Percentiles rank a stretch among this genome's conserved stretches.
phyloP scores from a whole-genome alignment of 2,888 invertebrate genomes.

The Operophtera brumata region DNA sequence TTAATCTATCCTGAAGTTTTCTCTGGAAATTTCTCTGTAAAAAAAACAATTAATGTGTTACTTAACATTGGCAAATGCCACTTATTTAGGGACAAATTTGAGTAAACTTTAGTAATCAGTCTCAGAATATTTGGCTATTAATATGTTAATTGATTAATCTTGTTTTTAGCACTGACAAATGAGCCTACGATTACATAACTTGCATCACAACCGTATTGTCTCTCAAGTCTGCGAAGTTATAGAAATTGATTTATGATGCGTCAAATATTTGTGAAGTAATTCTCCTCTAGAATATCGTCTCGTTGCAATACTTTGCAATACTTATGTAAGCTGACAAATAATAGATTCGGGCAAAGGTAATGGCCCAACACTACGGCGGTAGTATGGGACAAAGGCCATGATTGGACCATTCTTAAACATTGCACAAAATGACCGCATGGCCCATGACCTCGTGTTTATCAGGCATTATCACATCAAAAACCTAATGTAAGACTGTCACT shows the following conservation, averaged over 20 bases:
- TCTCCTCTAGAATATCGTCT: constrained; percentile 27
- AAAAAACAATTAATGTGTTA: too few species aligned
- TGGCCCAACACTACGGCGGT: constrained; percentile 7
- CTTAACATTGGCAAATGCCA: too few species aligned
- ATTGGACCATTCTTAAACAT: constrained; percentile 20
- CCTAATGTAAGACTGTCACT: background rate
- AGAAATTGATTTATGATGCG: constrained; percentile 36
- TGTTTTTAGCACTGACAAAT: background rate
- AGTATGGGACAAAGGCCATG: constrained; percentile 14
- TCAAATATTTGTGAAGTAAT: constrained; percentile 34
- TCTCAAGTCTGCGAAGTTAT: constrained; percentile 1
- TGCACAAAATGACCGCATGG: constrained; percentile 24
- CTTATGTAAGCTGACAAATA: constrained; percentile 33
- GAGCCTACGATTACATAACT: background rate
- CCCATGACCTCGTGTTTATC: constrained; percentile 19
- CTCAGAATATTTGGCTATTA: too few species aligned
- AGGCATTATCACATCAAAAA: too few species aligned
- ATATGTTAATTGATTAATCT: too few species aligned
- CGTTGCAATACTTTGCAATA: constrained; percentile 18
- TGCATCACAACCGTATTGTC: constrained; percentile 5
- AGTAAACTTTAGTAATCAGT: too few species aligned
- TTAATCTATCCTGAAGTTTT: too few species aligned
- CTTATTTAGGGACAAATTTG: too few species aligned
- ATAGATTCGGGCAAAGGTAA: constrained; percentile 20
- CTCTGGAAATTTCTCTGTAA: too few species aligned